Base-by-base conservation (phyloP, 2,797 vertebrate species). In the Anguilla obscura region DNA sequence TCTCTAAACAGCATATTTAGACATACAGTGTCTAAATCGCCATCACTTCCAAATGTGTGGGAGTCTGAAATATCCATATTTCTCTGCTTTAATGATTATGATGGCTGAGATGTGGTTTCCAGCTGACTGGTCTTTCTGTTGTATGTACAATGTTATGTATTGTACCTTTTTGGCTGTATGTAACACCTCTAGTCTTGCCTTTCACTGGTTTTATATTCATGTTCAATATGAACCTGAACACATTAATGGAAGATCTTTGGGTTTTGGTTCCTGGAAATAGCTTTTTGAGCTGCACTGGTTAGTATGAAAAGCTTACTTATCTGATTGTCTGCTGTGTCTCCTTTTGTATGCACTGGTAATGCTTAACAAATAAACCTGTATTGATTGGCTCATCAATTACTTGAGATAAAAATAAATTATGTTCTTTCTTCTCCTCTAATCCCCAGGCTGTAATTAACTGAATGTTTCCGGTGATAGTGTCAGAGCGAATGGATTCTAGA, bases 1-100 rank as follows among this genome's bases (percentile, higher is more conserved):
- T 94, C 93, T 91, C 94, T 94, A 93, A 92, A 89, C 86, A 48
- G 91, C 91, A 93, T 89, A 91, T 92, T 94, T 90, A 92, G 90
- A 92, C 89, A 80, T 89, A 83, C 84, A 88, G 86, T 58, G 56
- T 82, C 79, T 9, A 10, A 60, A 80, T 58, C 36, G 50, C 52
- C 89, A 48, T 90, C 56, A 86, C 88, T 86, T 91, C 74, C 36
- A n/a, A 66, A 71, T 40, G 58, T 56, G 27, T 76, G 16, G 24
- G 21, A 7, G 85, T 58, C 36, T 93, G 91, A 94, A 92, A 93
- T 93, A 88, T 90, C 91, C 91, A 91, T 80, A 92, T 92, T 91
- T 93, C 90, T 90, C 87, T 50, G n/a, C 89, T 89, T 89, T 86
- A 90, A 45, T 88, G 90, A 91, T 92, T 92, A 85, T 88, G 93